phyloP scores from a whole-genome alignment of 2,888 invertebrate species.

The Aporophyla nigra region DNA sequence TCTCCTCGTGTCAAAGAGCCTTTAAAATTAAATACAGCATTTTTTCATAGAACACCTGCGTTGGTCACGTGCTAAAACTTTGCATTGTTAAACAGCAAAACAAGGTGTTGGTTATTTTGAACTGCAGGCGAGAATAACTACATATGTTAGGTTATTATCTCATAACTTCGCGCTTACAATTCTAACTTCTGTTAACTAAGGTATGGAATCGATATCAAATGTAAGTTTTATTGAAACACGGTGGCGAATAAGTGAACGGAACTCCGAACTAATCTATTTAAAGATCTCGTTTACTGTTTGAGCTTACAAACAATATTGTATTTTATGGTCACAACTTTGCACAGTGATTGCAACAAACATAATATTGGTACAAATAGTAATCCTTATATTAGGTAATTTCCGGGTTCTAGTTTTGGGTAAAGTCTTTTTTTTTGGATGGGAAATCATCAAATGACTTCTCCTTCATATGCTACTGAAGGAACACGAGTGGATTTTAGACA shows the following conservation, averaged over 20 bases:
- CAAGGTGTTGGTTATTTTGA: slow-evolving; percentile 41
- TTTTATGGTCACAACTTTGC: slow-evolving; percentile 31
- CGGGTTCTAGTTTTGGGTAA: too few relatives aligned
- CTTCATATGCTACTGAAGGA: too few relatives aligned
- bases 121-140: slow-evolving; percentile 33
- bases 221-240: slow-evolving; percentile 34
- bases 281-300: slow-evolving; percentile 22
- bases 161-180: slow-evolving; percentile 44
- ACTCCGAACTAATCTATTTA: slow-evolving; percentile 20
- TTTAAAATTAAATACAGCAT: slow-evolving; percentile 1
- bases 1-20: slow-evolving; percentile 3
- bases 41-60: slow-evolving; percentile 48
- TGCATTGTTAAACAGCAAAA: slow-evolving; percentile 38
- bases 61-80: slow-evolving; percentile 24
- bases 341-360: slow-evolving; percentile 13
- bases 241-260: slow-evolving; percentile 36
- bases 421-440: too few relatives aligned
- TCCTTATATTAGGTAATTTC: neutral
- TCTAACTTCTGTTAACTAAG: slow-evolving; percentile 14
- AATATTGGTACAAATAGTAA: neutral
- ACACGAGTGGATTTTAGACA: too few relatives aligned
- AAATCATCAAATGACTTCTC: too few relatives aligned
- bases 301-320: slow-evolving; percentile 29
- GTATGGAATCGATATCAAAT: slow-evolving; percentile 20
- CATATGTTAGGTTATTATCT: slow-evolving; percentile 29